Evolutionary conservation across 2,888 invertebrate species (phyloP).

Genomic region (Drosophila leonis): DNA sequence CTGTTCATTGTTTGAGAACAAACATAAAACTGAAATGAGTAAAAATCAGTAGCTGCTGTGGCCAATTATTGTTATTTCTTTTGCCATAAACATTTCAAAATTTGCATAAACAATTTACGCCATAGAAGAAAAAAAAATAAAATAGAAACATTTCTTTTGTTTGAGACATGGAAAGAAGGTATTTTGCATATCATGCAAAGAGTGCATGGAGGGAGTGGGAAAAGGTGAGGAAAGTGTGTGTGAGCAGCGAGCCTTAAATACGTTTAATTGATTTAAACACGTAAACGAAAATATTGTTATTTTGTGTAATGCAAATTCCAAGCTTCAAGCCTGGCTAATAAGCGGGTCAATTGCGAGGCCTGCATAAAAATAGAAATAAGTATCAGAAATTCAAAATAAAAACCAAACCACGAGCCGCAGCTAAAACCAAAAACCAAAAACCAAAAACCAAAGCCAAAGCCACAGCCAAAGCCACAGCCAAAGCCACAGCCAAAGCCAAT

Average conservation of each 20-base stretch:
- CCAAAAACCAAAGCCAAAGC: slow-evolving; percentile 5
- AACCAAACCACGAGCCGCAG: slow-evolving; percentile 20
- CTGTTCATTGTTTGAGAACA: slow-evolving; percentile 30
- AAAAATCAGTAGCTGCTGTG: slow-evolving; percentile 34
- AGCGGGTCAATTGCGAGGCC: slow-evolving; percentile 71
- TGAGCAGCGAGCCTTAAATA: slow-evolving; percentile 38
- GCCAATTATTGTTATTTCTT: slow-evolving; percentile 51
- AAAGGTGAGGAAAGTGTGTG: background rate
- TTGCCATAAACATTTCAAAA: slow-evolving; percentile 27
- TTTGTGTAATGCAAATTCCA: slow-evolving; percentile 53
- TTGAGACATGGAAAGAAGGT: slow-evolving; percentile 9
- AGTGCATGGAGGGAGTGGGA: slow-evolving; percentile 35
- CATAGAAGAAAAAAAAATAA: slow-evolving; percentile 5
- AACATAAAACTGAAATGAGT: background rate
- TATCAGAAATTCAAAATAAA: slow-evolving; percentile 21
- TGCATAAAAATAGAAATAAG: slow-evolving; percentile 56
- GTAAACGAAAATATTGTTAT: slow-evolving; percentile 48
- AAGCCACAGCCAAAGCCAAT: slow-evolving; percentile 21
- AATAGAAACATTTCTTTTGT: slow-evolving; percentile 9
- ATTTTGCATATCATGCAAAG: slow-evolving; percentile 40
- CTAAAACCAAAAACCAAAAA: slow-evolving; percentile 21
- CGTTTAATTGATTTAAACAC: slow-evolving; percentile 65
- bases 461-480: slow-evolving; percentile 20
- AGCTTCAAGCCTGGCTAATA: slow-evolving; percentile 56
- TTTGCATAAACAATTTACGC: slow-evolving; percentile 69